phyloP scores from a whole-genome alignment of 2,888 invertebrate genomes.

The Drosophila mimica region DNA sequence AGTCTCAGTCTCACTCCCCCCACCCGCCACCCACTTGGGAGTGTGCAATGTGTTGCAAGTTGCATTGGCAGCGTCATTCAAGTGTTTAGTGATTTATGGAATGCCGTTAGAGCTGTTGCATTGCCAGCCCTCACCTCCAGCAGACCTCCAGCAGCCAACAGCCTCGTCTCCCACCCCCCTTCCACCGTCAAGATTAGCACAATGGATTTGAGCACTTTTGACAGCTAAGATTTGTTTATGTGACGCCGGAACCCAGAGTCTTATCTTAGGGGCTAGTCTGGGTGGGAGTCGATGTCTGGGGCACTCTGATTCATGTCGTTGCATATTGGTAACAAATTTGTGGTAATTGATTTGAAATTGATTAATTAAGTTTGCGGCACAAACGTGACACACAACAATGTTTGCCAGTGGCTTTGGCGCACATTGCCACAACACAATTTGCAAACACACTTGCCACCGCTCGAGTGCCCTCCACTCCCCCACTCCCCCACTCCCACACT shows the following conservation, averaged over 20 bases:
- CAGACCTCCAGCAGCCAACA: background rate
- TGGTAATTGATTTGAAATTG: conserved; percentile 82
- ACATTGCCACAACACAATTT: conserved; percentile 27
- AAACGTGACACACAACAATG: conserved; percentile 28
- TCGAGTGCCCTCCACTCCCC: background rate
- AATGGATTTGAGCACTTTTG: conserved; percentile 82
- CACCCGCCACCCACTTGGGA: background rate
- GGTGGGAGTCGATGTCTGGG: conserved; percentile 2
- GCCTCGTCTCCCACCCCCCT: background rate
- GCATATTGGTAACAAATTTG: conserved; percentile 82
- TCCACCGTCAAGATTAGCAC: conserved; percentile 74
- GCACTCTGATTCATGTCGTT: conserved; percentile 75
- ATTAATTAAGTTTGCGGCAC: conserved; percentile 73
- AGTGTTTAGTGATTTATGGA: conserved; percentile 83
- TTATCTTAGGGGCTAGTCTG: conserved; percentile 48
- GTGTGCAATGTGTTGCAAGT: conserved; percentile 78
- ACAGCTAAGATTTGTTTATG: conserved; percentile 82
- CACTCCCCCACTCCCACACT: background rate
- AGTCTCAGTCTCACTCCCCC: conserved; percentile 27
- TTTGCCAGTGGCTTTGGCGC: conserved; percentile 47
- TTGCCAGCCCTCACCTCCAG: background rate
- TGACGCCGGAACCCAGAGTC: conserved; percentile 50
- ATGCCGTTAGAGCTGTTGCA: conserved; percentile 75
- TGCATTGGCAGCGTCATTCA: conserved; percentile 79
- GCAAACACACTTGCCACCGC: background rate